Conservation (phyloP, 2,113 vertebrate genomes). For the Rhagologus leucostigma region DNA sequence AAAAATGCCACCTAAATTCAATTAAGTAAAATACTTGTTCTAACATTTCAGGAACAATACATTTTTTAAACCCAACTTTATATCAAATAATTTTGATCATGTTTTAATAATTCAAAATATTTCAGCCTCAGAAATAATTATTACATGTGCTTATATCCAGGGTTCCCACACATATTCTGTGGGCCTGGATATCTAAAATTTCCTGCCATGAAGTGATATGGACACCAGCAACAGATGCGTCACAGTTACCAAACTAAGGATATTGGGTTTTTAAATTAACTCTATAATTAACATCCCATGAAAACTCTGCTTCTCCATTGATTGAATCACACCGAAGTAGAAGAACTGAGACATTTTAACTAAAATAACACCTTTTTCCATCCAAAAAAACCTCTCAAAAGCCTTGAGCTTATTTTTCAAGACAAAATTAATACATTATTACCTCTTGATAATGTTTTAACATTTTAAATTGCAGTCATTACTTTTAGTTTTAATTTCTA, state of each 20-base stretch:
- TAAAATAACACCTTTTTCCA: background rate
- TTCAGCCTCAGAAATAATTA: background rate
- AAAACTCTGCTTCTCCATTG: background rate
- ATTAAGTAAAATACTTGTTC: background rate
- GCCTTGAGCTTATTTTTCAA: background rate
- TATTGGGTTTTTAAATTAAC: background rate
- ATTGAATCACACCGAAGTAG: background rate
- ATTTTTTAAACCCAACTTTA: background rate
- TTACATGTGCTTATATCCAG: background rate
- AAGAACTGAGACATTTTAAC: background rate
- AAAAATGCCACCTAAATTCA: background rate
- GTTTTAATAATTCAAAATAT: background rate
- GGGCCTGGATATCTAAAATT: background rate
- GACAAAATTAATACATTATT: background rate
- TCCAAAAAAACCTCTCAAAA: rapidly evolving
- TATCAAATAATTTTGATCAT: background rate
- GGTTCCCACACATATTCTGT: background rate
- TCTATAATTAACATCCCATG: background rate
- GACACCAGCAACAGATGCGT: background rate
- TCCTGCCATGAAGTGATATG: background rate
- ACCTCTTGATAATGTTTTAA: background rate
- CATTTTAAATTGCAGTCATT: background rate
- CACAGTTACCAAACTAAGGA: background rate
- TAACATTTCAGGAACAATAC: background rate
- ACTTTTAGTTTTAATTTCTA: background rate